These are phyloP conservation scores for Kuschelorhynchus macadamiae DNA, from an alignment of 2,888 invertebrate genomes.

Conservation along the genomic window DNA sequence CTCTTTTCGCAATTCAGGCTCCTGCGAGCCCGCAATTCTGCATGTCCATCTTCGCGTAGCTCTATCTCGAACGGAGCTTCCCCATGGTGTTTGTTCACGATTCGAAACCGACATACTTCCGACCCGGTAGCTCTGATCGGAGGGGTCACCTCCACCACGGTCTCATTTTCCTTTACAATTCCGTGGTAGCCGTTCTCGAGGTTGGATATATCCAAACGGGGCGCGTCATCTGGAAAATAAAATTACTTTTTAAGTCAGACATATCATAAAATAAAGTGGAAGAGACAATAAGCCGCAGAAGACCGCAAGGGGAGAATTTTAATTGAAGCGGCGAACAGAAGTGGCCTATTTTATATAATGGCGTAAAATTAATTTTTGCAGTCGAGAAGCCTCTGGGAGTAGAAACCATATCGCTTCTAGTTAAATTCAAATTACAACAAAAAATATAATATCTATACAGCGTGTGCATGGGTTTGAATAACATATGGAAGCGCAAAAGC, in stretches of 20 bases:
- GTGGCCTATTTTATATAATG: no score
- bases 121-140: constrained; percentile 80
- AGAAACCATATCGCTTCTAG: no score
- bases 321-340: no score
- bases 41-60: constrained; percentile 76
- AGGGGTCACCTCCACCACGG: constrained; percentile 93
- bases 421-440: no score
- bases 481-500: no score
- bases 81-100: constrained; percentile 92
- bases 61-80: constrained; percentile 86
- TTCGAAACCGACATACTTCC: constrained; percentile 87
- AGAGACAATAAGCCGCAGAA: no score
- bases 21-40: constrained; percentile 86
- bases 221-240: constrained; percentile 71
- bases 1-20: constrained; percentile 94
- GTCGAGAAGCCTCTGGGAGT: no score
- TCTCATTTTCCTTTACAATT: constrained; percentile 92
- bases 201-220: constrained; percentile 82
- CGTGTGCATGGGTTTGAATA: no score
- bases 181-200: constrained; percentile 93
- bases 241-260: neutral
- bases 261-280: no score
- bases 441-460: no score
- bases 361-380: no score
- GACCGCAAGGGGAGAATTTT: no score